Conservation (phyloP, 2,888 invertebrate species). For the Eurytoma californica region DNA sequence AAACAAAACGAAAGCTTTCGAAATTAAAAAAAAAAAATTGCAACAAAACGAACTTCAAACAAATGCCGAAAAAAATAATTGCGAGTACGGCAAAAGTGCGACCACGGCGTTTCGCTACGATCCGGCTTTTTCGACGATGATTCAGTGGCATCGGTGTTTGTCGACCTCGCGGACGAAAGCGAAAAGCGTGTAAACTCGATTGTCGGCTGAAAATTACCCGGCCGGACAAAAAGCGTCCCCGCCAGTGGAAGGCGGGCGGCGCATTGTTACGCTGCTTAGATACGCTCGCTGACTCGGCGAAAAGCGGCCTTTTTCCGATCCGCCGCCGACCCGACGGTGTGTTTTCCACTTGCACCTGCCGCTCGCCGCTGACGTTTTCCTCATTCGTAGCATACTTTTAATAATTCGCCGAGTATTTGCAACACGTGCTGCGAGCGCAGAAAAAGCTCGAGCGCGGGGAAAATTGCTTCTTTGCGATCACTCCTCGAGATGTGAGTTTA, state of each 20-base stretch:
- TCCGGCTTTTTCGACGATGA: background rate
- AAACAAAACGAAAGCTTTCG: too few species aligned
- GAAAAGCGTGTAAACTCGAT: conserved; percentile 44
- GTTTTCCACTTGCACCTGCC: conserved; percentile 26
- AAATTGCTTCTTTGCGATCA: too few species aligned
- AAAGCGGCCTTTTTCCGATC: conserved; percentile 18
- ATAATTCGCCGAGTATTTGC: background rate
- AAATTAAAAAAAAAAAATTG: too few species aligned
- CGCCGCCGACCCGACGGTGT: background rate
- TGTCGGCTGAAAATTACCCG: conserved; percentile 17
- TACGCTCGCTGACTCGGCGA: conserved; percentile 38
- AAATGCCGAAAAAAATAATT: too few species aligned
- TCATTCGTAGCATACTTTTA: conserved; percentile 29
- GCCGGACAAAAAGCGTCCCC: conserved; percentile 6
- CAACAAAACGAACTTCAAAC: too few species aligned
- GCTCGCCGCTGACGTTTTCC: conserved; percentile 16
- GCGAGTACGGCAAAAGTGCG: background rate
- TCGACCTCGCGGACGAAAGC: conserved; percentile 28
- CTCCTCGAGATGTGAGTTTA: too few species aligned
- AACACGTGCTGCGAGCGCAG: background rate
- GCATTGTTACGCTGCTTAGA: conserved; percentile 20
- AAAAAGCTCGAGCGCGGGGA: background rate
- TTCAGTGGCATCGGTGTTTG: conserved; percentile 19
- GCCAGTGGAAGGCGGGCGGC: background rate
- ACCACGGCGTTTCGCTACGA: background rate